phyloP scores from a whole-genome alignment of 2,888 invertebrate species.

The Pycnomerus fuliginosus region DNA sequence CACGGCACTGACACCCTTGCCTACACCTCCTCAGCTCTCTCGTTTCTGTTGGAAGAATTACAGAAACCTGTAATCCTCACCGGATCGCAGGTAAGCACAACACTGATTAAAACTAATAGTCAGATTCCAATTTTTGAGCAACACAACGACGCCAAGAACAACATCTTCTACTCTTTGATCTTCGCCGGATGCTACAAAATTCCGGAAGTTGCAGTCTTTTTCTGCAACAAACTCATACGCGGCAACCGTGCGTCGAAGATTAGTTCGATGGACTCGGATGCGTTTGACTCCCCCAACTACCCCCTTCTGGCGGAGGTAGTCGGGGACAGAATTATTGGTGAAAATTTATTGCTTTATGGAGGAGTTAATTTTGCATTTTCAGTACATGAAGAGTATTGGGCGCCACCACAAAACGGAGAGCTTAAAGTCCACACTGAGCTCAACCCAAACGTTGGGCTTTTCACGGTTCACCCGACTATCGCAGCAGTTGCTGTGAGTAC shows the following conservation, averaged over 20 bases:
- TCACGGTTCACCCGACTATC: constrained; percentile 91
- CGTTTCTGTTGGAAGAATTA: constrained; percentile 94
- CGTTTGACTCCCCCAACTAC: constrained; percentile 87
- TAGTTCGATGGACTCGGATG: constrained; percentile 70
- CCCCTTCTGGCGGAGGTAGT: constrained; percentile 80
- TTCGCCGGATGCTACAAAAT: constrained; percentile 87
- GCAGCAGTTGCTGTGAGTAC: no score
- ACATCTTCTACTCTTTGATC: constrained; percentile 85
- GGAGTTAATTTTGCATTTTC: no score
- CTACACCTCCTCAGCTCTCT: constrained; percentile 93
- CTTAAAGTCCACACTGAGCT: constrained; percentile 66
- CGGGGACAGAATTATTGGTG: no score
- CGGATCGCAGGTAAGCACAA: constrained; percentile 74
- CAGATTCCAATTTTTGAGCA: constrained; percentile 93
- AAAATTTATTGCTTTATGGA: no score
- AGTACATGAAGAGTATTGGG: no score
- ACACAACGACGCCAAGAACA: constrained; percentile 90
- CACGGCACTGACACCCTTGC: constrained; percentile 96
- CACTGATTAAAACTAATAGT: no score
- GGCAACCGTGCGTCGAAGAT: constrained; percentile 86
- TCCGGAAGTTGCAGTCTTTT: constrained; percentile 92
- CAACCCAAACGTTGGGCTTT: constrained; percentile 80
- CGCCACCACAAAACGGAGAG: no score
- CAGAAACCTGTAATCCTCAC: constrained; percentile 93
- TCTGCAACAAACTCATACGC: constrained; percentile 82